phyloP scores from a whole-genome alignment of 2,797 vertebrate genomes.

The Etheostoma nigrum region DNA sequence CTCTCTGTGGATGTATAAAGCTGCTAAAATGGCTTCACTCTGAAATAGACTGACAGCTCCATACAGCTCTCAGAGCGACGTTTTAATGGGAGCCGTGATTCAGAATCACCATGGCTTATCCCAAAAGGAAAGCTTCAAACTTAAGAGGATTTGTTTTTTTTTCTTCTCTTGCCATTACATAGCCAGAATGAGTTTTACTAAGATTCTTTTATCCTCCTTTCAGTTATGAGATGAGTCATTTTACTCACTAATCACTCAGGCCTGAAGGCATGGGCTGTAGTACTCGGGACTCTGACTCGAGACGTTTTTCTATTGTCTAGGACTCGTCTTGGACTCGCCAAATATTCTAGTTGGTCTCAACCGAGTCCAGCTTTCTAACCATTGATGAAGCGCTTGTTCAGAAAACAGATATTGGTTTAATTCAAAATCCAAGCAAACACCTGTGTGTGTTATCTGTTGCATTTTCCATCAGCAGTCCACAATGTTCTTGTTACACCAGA shows the following conservation, averaged over 20 bases:
- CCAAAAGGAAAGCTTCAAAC: conserved; percentile 24
- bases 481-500: too few species aligned
- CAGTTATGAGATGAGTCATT: neutral
- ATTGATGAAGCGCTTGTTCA: too few species aligned
- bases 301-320: too few species aligned
- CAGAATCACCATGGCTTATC: conserved; percentile 8
- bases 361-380: too few species aligned
- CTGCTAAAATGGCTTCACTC: conserved; percentile 42
- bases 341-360: too few species aligned
- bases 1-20: conserved; percentile 42
- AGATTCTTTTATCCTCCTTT: neutral
- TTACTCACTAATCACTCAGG: neutral
- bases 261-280: neutral
- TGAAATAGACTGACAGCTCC: conserved; percentile 47
- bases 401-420: too few species aligned
- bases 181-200: neutral
- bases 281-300: too few species aligned
- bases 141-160: neutral
- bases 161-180: neutral
- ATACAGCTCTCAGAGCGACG: conserved; percentile 13
- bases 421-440: too few species aligned
- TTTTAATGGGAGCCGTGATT: conserved; percentile 16
- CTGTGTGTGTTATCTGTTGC: too few species aligned
- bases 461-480: too few species aligned
- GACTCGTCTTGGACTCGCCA: too few species aligned